These are phyloP conservation scores for Platycnemis pennipes DNA, from an alignment of 2,888 invertebrate species.

Conservation along the genomic window DNA sequence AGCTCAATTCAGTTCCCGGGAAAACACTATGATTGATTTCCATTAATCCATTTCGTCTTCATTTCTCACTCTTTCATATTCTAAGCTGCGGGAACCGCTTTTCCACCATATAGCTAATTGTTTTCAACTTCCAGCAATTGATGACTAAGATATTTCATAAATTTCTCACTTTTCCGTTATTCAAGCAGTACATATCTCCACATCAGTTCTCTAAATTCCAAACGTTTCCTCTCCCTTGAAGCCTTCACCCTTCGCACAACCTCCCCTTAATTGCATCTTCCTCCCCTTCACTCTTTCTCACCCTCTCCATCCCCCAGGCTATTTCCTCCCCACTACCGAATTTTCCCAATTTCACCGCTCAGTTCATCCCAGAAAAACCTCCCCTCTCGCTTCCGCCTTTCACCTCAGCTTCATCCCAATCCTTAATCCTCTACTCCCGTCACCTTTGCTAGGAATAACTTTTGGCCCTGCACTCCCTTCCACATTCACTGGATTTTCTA, in stretches of 20 bases:
- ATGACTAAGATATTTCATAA: not conserved
- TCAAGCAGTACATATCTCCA: not conserved
- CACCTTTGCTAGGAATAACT: not conserved
- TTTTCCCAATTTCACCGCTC: constrained; percentile 20
- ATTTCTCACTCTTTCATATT: not conserved
- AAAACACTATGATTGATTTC: too few species aligned
- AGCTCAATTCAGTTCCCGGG: too few species aligned
- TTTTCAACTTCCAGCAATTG: not conserved
- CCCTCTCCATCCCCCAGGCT: not conserved
- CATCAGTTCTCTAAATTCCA: not conserved
- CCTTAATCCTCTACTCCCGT: not conserved
- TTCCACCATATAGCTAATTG: not conserved
- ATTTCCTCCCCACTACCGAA: not conserved
- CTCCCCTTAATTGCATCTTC: not conserved
- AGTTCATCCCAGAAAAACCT: constrained; percentile 11
- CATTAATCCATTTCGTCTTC: too few species aligned
- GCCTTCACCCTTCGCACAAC: not conserved
- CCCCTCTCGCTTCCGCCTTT: not conserved
- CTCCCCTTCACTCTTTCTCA: too few species aligned
- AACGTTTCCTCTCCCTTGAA: not conserved
- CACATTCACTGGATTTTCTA: not conserved
- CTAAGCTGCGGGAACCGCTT: not conserved
- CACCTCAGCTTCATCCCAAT: not conserved
- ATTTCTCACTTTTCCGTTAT: not conserved
- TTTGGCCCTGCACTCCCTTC: not conserved